Percentiles rank a stretch among this genome's conserved stretches.
These are phyloP conservation scores for Gallinago undulata DNA, from an alignment of 2,113 vertebrate genomes.

Conservation along the genomic window DNA sequence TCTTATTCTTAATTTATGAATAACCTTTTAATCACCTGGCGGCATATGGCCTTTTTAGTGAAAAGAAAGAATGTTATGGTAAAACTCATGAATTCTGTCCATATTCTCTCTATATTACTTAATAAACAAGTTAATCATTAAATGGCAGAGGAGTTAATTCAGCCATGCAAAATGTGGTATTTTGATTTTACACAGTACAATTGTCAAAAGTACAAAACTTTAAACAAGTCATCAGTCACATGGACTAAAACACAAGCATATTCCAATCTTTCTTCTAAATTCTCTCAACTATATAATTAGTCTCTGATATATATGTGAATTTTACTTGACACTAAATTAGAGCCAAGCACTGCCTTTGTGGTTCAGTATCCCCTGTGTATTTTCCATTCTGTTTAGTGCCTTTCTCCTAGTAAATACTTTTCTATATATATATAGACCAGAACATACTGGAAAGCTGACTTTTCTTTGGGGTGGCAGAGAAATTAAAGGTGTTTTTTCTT, in stretches of 20 bases:
- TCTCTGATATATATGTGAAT: neutral
- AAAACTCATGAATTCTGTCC: neutral
- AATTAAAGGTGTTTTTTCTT: neutral
- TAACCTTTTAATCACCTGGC: neutral
- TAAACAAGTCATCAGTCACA: neutral
- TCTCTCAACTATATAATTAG: neutral
- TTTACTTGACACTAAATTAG: neutral
- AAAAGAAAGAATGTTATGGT: neutral
- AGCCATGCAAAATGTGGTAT: neutral
- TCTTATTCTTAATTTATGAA: neutral
- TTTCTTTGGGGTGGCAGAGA: neutral
- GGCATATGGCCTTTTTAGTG: neutral
- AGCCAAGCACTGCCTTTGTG: neutral
- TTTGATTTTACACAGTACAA: neutral
- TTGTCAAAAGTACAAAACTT: neutral
- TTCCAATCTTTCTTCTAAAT: neutral
- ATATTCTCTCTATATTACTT: neutral
- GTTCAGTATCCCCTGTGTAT: neutral
- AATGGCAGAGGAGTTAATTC: slow-evolving; percentile 6
- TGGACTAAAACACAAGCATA: neutral
- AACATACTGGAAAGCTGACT: neutral
- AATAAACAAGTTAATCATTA: slow-evolving; percentile 1
- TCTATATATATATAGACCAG: neutral
- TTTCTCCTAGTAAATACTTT: neutral
- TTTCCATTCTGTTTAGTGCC: neutral